phyloP scores from a whole-genome alignment of 2,797 vertebrate genomes.

The Cheirogaleus major region DNA sequence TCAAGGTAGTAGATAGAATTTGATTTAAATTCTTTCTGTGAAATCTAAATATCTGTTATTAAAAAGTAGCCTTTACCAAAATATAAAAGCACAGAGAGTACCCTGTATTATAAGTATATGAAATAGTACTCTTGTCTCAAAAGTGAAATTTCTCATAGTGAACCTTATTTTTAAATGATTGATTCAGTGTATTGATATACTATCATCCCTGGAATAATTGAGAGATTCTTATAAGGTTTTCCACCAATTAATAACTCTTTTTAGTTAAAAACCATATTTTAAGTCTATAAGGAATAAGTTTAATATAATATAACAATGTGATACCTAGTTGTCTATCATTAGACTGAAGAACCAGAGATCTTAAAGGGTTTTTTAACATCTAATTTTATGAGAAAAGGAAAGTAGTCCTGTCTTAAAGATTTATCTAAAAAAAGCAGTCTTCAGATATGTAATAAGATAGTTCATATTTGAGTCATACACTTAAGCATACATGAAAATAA shows the following conservation, averaged over 20 bases:
- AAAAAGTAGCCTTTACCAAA: slow-evolving; percentile 28
- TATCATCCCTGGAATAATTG: neutral
- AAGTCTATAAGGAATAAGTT: slow-evolving; percentile 23
- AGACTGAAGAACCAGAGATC: neutral
- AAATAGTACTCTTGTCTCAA: slow-evolving; percentile 1
- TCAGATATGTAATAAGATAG: neutral
- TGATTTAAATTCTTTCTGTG: neutral
- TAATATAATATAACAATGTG: neutral
- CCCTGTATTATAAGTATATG: neutral
- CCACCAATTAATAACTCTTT: neutral
- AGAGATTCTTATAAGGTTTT: neutral
- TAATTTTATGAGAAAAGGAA: neutral
- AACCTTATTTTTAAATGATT: slow-evolving; percentile 33
- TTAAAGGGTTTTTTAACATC: neutral
- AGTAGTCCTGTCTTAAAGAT: neutral
- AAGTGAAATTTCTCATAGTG: neutral
- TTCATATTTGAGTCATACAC: neutral
- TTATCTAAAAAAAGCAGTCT: neutral
- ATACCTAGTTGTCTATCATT: neutral
- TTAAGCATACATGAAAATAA: neutral
- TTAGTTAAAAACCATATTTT: neutral
- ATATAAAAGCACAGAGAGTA: neutral
- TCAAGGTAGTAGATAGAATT: neutral
- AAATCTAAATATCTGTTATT: neutral
- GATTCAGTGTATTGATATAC: neutral